Evolutionary conservation across 2,888 invertebrate genomes (phyloP).

Genomic region (Polyommatus icarus): DNA sequence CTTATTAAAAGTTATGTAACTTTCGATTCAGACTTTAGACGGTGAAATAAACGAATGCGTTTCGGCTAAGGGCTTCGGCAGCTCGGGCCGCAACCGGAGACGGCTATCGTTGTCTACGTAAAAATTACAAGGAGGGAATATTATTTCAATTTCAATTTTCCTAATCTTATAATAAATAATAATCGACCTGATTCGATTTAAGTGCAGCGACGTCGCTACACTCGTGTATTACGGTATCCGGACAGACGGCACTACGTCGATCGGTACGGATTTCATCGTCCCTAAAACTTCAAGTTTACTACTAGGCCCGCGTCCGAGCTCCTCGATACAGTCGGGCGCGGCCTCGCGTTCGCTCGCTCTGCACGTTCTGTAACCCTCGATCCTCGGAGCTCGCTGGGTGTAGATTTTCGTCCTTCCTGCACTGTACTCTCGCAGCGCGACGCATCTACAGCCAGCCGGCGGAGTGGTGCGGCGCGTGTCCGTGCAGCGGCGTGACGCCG

Average conservation of each 20-base stretch:
- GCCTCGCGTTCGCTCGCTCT: neutral
- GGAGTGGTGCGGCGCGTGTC: slow-evolving; percentile 83
- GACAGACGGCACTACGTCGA: neutral
- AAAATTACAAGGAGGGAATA: slow-evolving; percentile 10
- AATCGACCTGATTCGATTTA: slow-evolving; percentile 1
- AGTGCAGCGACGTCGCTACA: neutral
- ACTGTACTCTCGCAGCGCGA: neutral
- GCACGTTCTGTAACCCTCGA: too few relatives aligned
- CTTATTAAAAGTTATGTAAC: too few relatives aligned
- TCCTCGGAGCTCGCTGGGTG: neutral
- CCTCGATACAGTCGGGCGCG: neutral
- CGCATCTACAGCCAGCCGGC: slow-evolving; percentile 83
- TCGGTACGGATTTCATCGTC: neutral
- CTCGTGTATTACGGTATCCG: too few relatives aligned
- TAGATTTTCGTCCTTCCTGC: neutral
- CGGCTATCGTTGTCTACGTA: neutral
- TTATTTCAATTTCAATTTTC: slow-evolving; percentile 11
- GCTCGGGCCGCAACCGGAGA: neutral
- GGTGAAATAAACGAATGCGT: neutral
- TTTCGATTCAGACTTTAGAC: neutral
- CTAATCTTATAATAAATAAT: neutral
- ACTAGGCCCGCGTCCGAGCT: neutral
- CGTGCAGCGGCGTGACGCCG: slow-evolving; percentile 87
- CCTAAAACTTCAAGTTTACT: neutral
- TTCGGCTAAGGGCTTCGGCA: neutral